A percentile compares a stretch with the other conserved stretches of the same genome.
Conservation (phyloP, 2,113 vertebrate genomes). For the Nothobranchius furzeri region DNA sequence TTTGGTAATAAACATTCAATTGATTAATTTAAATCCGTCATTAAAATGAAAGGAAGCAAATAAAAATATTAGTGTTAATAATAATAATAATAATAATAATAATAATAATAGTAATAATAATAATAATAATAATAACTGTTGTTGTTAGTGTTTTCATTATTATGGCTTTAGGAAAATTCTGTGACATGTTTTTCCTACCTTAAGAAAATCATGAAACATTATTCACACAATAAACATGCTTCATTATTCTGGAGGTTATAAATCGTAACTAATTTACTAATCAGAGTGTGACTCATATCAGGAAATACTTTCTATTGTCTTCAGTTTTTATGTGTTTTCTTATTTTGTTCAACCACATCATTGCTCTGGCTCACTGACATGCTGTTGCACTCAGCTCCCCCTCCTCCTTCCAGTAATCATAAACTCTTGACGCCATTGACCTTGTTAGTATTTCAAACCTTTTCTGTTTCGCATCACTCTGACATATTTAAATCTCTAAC, state of each 20-base stretch:
- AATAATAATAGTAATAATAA: too few species aligned
- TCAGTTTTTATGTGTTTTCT: conserved; percentile 17
- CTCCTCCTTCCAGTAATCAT: conserved; percentile 41
- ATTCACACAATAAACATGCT: too few species aligned
- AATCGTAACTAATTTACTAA: conserved; percentile 23
- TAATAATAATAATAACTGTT: too few species aligned
- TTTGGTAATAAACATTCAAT: too few species aligned
- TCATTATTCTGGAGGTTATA: neutral
- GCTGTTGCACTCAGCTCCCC: conserved; percentile 8
- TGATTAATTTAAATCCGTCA: too few species aligned
- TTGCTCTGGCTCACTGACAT: conserved; percentile 37
- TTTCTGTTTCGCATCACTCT: conserved; percentile 42
- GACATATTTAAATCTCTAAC: conserved; percentile 28
- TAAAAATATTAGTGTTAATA: too few species aligned
- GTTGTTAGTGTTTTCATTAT: too few species aligned
- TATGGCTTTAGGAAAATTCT: too few species aligned
- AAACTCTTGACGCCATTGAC: conserved; percentile 54
- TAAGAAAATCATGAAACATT: too few species aligned
- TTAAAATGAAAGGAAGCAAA: too few species aligned
- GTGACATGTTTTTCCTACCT: too few species aligned
- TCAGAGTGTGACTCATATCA: conserved; percentile 42
- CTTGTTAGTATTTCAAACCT: conserved; percentile 47
- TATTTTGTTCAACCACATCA: conserved; percentile 30
- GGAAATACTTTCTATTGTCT: conserved; percentile 60
- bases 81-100: too few species aligned